These are phyloP conservation scores for Homalodisca vitripennis DNA, from an alignment of 1,140 invertebrate species.

Conservation along the genomic window DNA sequence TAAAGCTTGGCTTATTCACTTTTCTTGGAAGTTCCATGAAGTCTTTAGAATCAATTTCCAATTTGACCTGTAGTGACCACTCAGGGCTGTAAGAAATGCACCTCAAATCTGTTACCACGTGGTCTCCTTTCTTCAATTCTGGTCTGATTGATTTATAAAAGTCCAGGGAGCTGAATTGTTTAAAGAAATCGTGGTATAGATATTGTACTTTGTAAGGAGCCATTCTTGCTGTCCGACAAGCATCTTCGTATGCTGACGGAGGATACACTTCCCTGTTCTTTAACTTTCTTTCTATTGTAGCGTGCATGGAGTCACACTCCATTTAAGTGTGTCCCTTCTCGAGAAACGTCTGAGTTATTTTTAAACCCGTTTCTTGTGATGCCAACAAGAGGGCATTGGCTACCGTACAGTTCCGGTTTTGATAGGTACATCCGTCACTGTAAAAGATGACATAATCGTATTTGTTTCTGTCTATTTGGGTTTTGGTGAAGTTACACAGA, in stretches of 20 bases:
- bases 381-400: too few species aligned
- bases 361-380: background rate
- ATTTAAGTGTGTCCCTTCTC: too few species aligned
- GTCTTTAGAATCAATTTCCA: constrained; percentile 33
- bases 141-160: constrained; percentile 29
- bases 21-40: background rate
- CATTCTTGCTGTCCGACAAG: background rate
- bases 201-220: constrained; percentile 32
- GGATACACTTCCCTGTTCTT: background rate
- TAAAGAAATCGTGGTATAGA: constrained; percentile 33
- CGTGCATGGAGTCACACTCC: too few species aligned
- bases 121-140: constrained; percentile 30
- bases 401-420: too few species aligned
- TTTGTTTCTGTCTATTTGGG: too few species aligned
- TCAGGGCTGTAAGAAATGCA: constrained; percentile 31
- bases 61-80: constrained; percentile 25
- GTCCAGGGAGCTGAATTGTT: constrained; percentile 18
- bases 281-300: background rate
- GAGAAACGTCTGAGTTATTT: background rate
- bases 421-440: too few species aligned
- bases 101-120: constrained; percentile 33
- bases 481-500: constrained; percentile 28
- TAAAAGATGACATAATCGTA: background rate
- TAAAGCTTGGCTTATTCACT: background rate
- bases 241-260: background rate